phyloP scores from a whole-genome alignment of 1,140 invertebrate species.

The Euwallacea fornicatus region DNA sequence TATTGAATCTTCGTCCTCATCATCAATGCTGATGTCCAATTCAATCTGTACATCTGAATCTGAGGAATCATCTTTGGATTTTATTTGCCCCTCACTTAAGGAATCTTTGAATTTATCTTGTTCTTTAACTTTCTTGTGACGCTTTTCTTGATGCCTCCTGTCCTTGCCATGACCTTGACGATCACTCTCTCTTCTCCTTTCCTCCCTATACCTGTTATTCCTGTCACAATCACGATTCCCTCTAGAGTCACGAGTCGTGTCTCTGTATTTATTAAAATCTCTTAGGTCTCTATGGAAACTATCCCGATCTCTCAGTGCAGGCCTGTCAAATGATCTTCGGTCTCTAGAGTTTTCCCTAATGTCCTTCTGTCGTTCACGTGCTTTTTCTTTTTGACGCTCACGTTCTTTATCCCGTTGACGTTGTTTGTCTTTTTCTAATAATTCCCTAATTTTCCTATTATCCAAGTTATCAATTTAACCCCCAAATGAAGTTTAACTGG shows the following conservation, averaged over 20 bases:
- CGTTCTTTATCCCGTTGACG: conserved; percentile 29
- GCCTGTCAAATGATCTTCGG: conserved; percentile 8
- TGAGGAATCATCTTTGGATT: conserved; percentile 62
- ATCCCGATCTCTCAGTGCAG: conserved; percentile 6
- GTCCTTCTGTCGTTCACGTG: conserved; percentile 50
- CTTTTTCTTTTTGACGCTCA: conserved; percentile 48
- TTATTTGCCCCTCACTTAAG: conserved; percentile 77
- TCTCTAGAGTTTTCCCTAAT: conserved; percentile 11
- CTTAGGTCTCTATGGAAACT: conserved; percentile 25
- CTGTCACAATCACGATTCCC: conserved; percentile 54
- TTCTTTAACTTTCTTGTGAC: conserved; percentile 47
- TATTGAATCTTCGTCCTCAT: conserved; percentile 92
- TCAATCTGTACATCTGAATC: conserved; percentile 73
- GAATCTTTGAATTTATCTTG: conserved; percentile 78
- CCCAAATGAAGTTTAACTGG: neutral
- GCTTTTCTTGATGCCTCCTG: conserved; percentile 42
- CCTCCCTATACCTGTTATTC: conserved; percentile 25
- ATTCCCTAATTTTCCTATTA: conserved; percentile 32
- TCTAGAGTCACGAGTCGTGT: conserved; percentile 33
- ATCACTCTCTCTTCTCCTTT: conserved; percentile 43
- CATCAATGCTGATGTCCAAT: conserved; percentile 68
- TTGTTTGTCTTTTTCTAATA: conserved; percentile 33
- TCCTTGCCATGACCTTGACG: conserved; percentile 21
- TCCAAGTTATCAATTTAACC: neutral
- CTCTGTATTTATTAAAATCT: conserved; percentile 24